These are phyloP conservation scores for Corvus moneduloides DNA, from an alignment of 2,113 vertebrate species.

Conservation along the genomic window DNA sequence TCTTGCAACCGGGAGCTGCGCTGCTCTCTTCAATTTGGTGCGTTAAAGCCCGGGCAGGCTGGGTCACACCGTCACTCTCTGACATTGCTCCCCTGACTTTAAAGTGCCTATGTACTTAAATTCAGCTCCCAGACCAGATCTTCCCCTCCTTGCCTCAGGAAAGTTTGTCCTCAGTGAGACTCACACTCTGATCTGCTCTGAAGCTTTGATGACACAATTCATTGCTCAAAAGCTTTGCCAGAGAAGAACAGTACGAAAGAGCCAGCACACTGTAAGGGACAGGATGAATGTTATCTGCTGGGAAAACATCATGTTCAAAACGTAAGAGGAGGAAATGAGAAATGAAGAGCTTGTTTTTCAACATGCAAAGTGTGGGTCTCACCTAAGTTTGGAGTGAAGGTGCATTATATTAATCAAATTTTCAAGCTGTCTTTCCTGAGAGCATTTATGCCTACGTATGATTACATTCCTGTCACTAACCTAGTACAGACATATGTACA, in stretches of 20 bases:
- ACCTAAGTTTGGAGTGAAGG: not conserved
- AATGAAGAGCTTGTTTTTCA: not conserved
- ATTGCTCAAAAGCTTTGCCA: not conserved
- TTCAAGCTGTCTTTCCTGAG: not conserved
- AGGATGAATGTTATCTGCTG: not conserved
- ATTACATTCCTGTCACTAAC: not conserved
- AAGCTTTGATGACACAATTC: not conserved
- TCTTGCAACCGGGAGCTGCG: fast-evolving
- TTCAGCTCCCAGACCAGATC: not conserved
- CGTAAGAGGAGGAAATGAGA: not conserved
- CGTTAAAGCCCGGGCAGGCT: not conserved
- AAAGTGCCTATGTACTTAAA: not conserved
- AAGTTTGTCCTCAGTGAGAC: not conserved
- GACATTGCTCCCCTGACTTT: not conserved
- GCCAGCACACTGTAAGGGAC: not conserved
- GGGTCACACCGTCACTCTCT: not conserved
- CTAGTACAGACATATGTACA: not conserved
- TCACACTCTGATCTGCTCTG: not conserved
- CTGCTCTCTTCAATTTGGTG: not conserved
- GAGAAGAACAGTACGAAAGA: not conserved
- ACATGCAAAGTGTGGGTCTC: not conserved
- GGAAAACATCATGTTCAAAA: not conserved
- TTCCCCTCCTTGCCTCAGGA: not conserved
- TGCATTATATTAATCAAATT: not conserved
- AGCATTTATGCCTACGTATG: not conserved